Percentiles rank a stretch among this genome's conserved stretches.
phyloP scores from a whole-genome alignment of 2,888 invertebrate genomes.

The Brachyptera putata region DNA sequence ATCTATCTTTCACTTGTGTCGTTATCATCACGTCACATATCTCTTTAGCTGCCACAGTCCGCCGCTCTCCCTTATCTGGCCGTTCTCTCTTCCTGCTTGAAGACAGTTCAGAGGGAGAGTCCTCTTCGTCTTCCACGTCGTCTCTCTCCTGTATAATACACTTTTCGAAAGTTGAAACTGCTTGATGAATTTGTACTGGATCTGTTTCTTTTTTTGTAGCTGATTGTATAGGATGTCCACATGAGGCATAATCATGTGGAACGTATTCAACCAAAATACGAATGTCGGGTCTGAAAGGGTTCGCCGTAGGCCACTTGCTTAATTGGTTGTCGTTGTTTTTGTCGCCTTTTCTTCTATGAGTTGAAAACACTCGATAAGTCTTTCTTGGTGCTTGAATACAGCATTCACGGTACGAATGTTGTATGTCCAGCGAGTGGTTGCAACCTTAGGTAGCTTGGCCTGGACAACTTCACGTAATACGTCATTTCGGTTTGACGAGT shows the following conservation, averaged over 20 bases:
- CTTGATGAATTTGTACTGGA: conserved; percentile 20
- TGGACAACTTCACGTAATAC: conserved; percentile 34
- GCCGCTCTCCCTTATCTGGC: neutral
- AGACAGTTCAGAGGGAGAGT: neutral
- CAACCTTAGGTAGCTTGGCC: conserved; percentile 26
- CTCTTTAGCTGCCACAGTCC: conserved; percentile 32
- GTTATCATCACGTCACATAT: conserved; percentile 38
- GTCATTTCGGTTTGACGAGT: conserved; percentile 35
- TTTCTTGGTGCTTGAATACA: conserved; percentile 34
- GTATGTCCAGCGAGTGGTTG: conserved; percentile 34
- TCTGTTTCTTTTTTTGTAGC: conserved; percentile 31
- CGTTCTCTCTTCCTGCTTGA: neutral
- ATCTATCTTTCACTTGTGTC: conserved; percentile 35
- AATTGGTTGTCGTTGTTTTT: conserved; percentile 12
- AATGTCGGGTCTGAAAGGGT: conserved; percentile 27
- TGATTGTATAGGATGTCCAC: conserved; percentile 36
- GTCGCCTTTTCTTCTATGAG: conserved; percentile 30
- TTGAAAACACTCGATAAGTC: conserved; percentile 36
- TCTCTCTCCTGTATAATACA: conserved; percentile 25
- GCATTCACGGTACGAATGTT: conserved; percentile 29
- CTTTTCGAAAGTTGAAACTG: conserved; percentile 28
- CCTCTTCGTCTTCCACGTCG: neutral
- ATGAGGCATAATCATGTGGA: conserved; percentile 37
- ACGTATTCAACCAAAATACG: conserved; percentile 37
- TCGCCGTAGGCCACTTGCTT: conserved; percentile 5